phyloP scores from a whole-genome alignment of 2,888 invertebrate genomes.

The Nephrocerus scutellatus region DNA sequence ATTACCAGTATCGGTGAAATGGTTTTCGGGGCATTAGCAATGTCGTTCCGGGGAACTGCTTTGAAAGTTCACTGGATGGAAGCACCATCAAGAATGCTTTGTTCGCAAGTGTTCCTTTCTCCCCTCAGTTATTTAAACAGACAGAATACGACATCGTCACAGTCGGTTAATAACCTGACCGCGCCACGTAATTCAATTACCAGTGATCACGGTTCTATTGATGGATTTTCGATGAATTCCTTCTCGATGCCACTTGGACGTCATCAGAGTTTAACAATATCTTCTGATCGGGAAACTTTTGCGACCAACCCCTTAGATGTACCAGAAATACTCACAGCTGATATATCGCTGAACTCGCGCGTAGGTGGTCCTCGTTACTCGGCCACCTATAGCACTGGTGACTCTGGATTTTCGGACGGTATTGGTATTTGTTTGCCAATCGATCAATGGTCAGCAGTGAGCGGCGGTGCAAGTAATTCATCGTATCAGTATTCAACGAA shows the following conservation, averaged over 20 bases:
- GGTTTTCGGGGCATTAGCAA: conserved; percentile 85
- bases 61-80: conserved; percentile 62
- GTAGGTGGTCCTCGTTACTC: conserved; percentile 32
- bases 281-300: conserved; percentile 11
- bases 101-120: conserved; percentile 58
- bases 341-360: conserved; percentile 24
- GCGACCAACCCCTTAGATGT: conserved; percentile 42
- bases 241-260: conserved; percentile 41
- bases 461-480: conserved; percentile 22
- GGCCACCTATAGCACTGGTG: conserved; percentile 41
- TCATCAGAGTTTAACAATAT: conserved; percentile 32
- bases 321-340: conserved; percentile 28
- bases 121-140: conserved; percentile 40
- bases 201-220: conserved; percentile 43
- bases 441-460: conserved; percentile 38
- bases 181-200: conserved; percentile 43
- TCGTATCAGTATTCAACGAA: conserved; percentile 45
- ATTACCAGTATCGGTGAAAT: conserved; percentile 76
- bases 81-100: conserved; percentile 50
- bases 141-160: conserved; percentile 37
- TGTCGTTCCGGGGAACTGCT: conserved; percentile 81
- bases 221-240: conserved; percentile 45
- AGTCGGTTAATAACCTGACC: conserved; percentile 29
- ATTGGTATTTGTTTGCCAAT: conserved; percentile 34
- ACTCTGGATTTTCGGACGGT: conserved; percentile 46